Evolutionary conservation across 1,140 invertebrate genomes (phyloP).

Genomic region (Listronotus bonariensis): DNA sequence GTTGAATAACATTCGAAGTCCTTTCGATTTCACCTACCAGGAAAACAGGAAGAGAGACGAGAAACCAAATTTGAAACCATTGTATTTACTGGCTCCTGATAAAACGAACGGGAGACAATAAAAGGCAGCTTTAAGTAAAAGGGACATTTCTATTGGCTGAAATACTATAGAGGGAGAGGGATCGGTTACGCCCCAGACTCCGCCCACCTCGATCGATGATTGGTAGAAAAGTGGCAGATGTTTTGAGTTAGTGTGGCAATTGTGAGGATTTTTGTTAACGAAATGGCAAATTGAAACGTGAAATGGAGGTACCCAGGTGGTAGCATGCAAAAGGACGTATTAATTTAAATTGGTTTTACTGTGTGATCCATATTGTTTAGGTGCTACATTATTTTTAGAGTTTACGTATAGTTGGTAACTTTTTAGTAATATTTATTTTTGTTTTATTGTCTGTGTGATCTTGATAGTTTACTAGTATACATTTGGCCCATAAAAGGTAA

Average conservation of each 20-base stretch:
- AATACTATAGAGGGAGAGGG: slow-evolving; percentile 4
- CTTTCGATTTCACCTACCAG: slow-evolving; percentile 24
- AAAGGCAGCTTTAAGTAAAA: neutral
- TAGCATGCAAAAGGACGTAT: slow-evolving; percentile 12
- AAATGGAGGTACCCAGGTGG: slow-evolving; percentile 24
- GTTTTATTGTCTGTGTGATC: too few species aligned
- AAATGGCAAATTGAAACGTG: slow-evolving; percentile 30
- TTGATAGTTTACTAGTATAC: too few species aligned
- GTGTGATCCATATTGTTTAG: too few species aligned
- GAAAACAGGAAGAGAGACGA: slow-evolving; percentile 3
- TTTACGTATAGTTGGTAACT: too few species aligned
- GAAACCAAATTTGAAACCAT: neutral
- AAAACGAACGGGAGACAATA: neutral
- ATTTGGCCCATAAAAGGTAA: too few species aligned
- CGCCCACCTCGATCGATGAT: slow-evolving; percentile 16
- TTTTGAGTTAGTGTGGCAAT: slow-evolving; percentile 23
- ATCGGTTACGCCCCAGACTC: slow-evolving; percentile 4
- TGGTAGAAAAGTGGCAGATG: slow-evolving; percentile 33
- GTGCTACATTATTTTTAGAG: too few species aligned
- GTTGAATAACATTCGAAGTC: slow-evolving; percentile 38
- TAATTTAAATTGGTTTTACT: too few species aligned
- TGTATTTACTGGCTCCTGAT: slow-evolving; percentile 4
- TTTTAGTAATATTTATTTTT: too few species aligned
- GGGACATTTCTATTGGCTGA: slow-evolving; percentile 3
- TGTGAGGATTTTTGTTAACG: slow-evolving; percentile 33